These are phyloP conservation scores for Phenganax subtilis DNA, from an alignment of 92 coral and sea anemone genomes.

Conservation along the genomic window DNA sequence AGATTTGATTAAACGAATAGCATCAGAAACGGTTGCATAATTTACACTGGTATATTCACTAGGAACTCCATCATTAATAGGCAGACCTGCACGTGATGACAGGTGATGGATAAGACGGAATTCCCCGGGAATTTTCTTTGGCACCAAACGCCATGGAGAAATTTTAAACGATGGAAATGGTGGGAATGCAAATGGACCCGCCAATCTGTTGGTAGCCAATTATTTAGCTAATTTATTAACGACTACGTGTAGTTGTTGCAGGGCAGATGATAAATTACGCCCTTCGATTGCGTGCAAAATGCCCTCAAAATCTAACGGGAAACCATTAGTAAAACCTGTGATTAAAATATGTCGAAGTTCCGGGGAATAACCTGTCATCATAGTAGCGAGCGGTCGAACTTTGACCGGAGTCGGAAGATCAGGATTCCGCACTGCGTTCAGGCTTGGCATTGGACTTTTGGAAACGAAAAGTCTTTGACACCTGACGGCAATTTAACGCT, in stretches of 20 bases:
- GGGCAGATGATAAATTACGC: not conserved
- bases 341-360: not conserved
- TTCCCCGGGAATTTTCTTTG: constrained; percentile 44
- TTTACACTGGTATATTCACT: constrained; percentile 24
- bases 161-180: not conserved
- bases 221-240: not conserved
- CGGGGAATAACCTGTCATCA: not conserved
- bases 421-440: not conserved
- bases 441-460: not conserved
- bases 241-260: not conserved
- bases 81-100: constrained; percentile 42
- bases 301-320: not conserved
- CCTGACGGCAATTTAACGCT: not conserved
- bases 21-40: constrained; percentile 46
- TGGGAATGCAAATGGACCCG: not conserved
- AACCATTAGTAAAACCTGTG: not conserved
- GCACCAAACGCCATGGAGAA: constrained; percentile 49
- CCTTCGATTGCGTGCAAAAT: not conserved
- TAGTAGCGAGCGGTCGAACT: not conserved
- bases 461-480: not conserved
- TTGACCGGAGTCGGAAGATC: not conserved
- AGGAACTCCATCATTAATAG: constrained; percentile 44
- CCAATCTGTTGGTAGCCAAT: not conserved
- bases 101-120: constrained; percentile 49
- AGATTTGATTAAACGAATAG: constrained; percentile 18